Percentiles rank a stretch among this genome's conserved stretches.
Evolutionary conservation across 2,113 vertebrate species (phyloP).

Genomic region (Myiopsitta monachus): DNA sequence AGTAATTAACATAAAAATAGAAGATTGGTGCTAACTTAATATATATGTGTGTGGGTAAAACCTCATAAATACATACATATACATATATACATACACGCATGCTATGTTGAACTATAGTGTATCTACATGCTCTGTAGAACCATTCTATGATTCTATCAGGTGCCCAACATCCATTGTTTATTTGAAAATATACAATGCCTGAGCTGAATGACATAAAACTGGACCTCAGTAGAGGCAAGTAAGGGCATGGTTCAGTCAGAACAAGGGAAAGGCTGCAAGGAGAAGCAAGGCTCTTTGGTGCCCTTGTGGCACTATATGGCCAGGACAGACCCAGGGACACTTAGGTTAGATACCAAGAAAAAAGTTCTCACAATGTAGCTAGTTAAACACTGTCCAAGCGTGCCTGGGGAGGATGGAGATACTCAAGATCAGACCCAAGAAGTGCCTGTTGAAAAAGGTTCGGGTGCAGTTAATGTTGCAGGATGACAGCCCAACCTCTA

Average conservation of each 20-base stretch:
- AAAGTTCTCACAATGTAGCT: background rate
- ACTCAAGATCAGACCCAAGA: background rate
- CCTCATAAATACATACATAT: background rate
- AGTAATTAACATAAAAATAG: background rate
- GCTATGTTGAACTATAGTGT: background rate
- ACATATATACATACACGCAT: background rate
- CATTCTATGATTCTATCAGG: background rate
- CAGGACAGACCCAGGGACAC: background rate
- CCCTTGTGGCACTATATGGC: too few relatives aligned
- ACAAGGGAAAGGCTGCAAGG: background rate
- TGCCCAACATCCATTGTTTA: background rate
- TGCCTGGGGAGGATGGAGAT: background rate
- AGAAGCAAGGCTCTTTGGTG: background rate
- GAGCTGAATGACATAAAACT: background rate
- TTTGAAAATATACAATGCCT: background rate
- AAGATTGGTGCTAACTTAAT: background rate
- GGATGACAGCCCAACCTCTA: background rate
- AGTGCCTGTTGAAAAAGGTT: background rate
- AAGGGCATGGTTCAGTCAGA: fast-evolving
- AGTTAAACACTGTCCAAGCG: background rate
- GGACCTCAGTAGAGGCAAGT: background rate
- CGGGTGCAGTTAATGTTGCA: background rate
- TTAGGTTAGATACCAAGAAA: background rate
- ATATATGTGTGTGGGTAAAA: background rate
- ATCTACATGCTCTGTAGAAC: background rate